Percentiles rank a stretch among this genome's conserved stretches.
Conservation (phyloP, 2,888 invertebrate genomes). For the Conchocele bisecta region DNA sequence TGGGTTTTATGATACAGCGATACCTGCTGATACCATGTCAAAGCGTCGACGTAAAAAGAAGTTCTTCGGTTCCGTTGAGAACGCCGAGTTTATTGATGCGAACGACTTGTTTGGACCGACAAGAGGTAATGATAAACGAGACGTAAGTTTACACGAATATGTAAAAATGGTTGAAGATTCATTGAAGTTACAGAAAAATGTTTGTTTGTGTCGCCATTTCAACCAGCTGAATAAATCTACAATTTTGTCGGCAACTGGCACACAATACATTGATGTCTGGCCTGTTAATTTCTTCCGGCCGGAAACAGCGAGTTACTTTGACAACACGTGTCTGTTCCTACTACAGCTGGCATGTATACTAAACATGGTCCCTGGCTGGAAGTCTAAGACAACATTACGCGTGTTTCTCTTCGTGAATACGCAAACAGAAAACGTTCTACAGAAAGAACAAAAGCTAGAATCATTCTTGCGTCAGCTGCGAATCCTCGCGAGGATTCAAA, state of each 20-base stretch:
- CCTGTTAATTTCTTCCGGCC: constrained; percentile 95
- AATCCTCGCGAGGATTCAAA: constrained; percentile 91
- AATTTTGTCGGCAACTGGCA: constrained; percentile 87
- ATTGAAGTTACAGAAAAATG: constrained; percentile 95
- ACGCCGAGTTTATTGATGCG: constrained; percentile 45
- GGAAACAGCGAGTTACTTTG: constrained; percentile 90
- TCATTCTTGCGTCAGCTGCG: constrained; percentile 91
- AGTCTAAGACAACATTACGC: constrained; percentile 90
- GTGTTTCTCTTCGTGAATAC: constrained; percentile 89
- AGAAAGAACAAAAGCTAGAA: constrained; percentile 82
- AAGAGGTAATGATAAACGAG: constrained; percentile 56
- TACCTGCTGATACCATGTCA: constrained; percentile 86
- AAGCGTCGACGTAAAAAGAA: constrained; percentile 54
- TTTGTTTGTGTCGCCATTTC: constrained; percentile 96
- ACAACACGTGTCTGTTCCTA: constrained; percentile 96
- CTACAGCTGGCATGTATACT: constrained; percentile 98
- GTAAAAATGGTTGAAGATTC: constrained; percentile 93
- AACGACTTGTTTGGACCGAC: constrained; percentile 66
- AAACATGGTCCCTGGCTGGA: constrained; percentile 88
- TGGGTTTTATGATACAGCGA: constrained; percentile 93
- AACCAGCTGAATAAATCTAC: constrained; percentile 91
- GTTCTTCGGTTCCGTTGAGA: constrained; percentile 66
- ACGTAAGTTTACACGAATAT: constrained; percentile 86
- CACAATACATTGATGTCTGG: constrained; percentile 97
- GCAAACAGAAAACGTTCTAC: constrained; percentile 66